These are phyloP conservation scores for Myiothlypis chrysogaster DNA, from an alignment of 2,797 vertebrate species.

Conservation along the genomic window DNA sequence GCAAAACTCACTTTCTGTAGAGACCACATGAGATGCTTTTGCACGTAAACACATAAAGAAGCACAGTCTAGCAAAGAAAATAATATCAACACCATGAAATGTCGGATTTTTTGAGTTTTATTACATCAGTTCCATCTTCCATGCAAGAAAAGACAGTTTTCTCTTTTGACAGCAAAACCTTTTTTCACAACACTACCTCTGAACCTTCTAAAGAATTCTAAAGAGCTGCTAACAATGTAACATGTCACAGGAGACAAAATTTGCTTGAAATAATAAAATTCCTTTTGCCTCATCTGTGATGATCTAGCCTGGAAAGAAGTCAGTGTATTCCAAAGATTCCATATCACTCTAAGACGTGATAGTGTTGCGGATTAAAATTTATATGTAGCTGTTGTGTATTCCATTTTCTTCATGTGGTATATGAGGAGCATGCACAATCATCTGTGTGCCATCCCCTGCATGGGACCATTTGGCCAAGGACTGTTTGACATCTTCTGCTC, in stretches of 20 bases:
- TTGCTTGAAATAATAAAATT: neutral
- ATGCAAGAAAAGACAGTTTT: neutral
- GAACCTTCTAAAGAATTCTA: neutral
- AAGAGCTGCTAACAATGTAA: neutral
- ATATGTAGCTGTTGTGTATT: neutral
- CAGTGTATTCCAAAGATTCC: neutral
- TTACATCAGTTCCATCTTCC: neutral
- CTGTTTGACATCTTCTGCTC: neutral
- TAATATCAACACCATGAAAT: neutral
- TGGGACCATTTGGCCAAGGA: accelerated
- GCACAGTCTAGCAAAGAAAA: neutral
- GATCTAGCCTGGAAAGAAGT: neutral
- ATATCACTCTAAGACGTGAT: neutral
- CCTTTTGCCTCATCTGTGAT: neutral
- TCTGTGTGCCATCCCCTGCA: neutral
- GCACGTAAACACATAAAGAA: neutral
- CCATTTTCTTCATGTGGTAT: accelerated
- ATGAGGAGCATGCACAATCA: neutral
- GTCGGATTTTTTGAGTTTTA: neutral
- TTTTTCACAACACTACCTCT: neutral
- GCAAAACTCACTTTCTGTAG: neutral
- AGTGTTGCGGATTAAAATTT: neutral
- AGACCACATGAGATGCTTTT: neutral
- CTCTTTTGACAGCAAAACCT: neutral
- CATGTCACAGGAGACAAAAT: neutral